A percentile compares a stretch with the other conserved stretches of the same genome.
Conservation (phyloP, 2,888 invertebrate genomes). For the Acronicta psi region DNA sequence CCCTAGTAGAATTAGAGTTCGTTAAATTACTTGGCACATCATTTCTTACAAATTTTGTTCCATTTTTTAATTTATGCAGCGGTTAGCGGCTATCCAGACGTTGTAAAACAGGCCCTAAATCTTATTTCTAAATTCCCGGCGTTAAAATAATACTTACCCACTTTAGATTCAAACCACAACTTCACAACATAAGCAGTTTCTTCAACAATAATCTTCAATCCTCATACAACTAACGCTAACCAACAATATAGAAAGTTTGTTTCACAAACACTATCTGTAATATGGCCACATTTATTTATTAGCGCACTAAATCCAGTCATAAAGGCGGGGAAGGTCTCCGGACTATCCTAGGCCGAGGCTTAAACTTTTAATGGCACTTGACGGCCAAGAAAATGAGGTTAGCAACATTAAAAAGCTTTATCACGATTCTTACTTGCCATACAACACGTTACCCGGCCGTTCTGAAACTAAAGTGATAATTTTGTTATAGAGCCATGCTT, state of each 20-base stretch:
- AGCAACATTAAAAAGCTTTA: conserved; percentile 74
- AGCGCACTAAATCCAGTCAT: conserved; percentile 65
- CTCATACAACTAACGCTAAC: conserved; percentile 43
- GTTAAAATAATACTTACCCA: background rate
- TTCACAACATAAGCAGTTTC: conserved; percentile 2
- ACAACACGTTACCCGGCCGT: conserved; percentile 29
- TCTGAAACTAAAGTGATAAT: conserved; percentile 47
- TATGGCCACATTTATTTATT: conserved; percentile 64
- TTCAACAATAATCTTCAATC: conserved; percentile 13
- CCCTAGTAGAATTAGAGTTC: no score
- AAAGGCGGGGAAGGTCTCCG: conserved; percentile 57
- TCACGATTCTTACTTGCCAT: conserved; percentile 67
- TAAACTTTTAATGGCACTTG: conserved; percentile 81
- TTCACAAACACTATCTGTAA: conserved; percentile 54
- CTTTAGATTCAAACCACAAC: background rate
- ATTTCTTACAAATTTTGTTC: no score
- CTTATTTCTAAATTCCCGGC: no score
- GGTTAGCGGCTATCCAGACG: no score
- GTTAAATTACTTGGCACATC: no score
- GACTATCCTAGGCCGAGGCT: conserved; percentile 66
- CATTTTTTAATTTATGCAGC: no score
- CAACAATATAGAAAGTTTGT: conserved; percentile 49
- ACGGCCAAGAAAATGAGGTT: conserved; percentile 74
- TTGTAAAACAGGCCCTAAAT: no score
- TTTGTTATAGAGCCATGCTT: conserved; percentile 31